A percentile compares a stretch with the other conserved stretches of the same genome.
Conservation (phyloP, 2,888 invertebrate species). For the Minunthozetes semirufus region DNA sequence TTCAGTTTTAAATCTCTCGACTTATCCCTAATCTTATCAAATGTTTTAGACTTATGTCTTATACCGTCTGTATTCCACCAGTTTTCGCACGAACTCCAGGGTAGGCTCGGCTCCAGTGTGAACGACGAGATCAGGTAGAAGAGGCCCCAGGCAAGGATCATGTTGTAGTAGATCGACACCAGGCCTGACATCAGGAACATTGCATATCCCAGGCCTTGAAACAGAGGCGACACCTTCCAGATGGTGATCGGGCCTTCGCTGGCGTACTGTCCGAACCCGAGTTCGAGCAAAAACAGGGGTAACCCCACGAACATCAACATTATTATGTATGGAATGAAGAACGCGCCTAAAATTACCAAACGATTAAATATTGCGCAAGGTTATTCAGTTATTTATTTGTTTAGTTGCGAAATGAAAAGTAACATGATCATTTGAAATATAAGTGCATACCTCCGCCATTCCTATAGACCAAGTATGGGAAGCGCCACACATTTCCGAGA, state of each 20-base stretch:
- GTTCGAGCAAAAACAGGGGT: slow-evolving; percentile 52
- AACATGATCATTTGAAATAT: neutral
- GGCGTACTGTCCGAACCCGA: slow-evolving; percentile 52
- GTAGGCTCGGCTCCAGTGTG: slow-evolving; percentile 45
- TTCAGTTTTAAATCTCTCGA: neutral
- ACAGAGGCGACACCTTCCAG: slow-evolving; percentile 53
- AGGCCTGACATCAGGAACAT: slow-evolving; percentile 54
- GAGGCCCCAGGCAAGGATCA: slow-evolving; percentile 54
- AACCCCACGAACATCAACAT: slow-evolving; percentile 52
- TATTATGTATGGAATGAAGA: slow-evolving; percentile 51
- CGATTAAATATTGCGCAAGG: neutral
- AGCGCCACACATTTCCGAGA: slow-evolving; percentile 48
- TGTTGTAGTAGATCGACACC: slow-evolving; percentile 54
- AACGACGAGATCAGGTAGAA: slow-evolving; percentile 53
- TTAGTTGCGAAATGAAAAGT: too few species aligned
- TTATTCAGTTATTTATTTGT: neutral
- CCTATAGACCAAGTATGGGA: slow-evolving; percentile 51
- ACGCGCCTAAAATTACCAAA: slow-evolving; percentile 48
- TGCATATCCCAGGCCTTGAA: slow-evolving; percentile 54
- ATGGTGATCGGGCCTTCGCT: slow-evolving; percentile 52
- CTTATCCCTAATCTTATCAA: neutral
- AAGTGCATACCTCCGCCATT: slow-evolving; percentile 48
- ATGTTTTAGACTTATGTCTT: neutral
- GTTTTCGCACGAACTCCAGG: slow-evolving; percentile 51
- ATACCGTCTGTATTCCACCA: slow-evolving; percentile 50